These are phyloP conservation scores for Corythoichthys haematopterus DNA, from an alignment of 2,113 vertebrate species.

Conservation along the genomic window DNA sequence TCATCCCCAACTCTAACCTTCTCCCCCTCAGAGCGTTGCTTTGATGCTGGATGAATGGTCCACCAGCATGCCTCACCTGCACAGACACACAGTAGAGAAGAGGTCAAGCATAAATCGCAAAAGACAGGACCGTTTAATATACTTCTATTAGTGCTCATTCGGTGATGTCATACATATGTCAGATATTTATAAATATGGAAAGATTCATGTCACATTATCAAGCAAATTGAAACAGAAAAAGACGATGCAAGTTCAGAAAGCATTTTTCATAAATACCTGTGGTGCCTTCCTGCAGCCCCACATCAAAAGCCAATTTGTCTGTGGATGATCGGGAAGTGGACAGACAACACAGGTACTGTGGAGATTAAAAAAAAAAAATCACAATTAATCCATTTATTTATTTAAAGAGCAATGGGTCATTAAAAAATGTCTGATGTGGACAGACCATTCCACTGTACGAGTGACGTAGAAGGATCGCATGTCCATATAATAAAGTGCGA, in stretches of 20 bases:
- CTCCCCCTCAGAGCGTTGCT: conserved; percentile 81
- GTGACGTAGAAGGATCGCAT: conserved; percentile 89
- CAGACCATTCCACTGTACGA: conserved; percentile 95
- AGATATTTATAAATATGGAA: background rate
- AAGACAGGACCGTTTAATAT: background rate
- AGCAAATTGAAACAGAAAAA: background rate
- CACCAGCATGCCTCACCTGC: conserved; percentile 86
- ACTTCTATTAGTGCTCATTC: background rate
- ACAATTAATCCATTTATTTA: background rate
- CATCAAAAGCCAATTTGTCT: conserved; percentile 94
- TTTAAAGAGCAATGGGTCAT: background rate
- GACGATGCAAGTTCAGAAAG: background rate
- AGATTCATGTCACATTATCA: background rate
- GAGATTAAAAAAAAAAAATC: conserved; percentile 22
- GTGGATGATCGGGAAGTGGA: conserved; percentile 93
- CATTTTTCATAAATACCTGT: conserved; percentile 70
- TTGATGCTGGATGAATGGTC: conserved; percentile 76
- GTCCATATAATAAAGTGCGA: conserved; percentile 89
- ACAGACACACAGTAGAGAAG: conserved; percentile 15
- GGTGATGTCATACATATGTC: background rate
- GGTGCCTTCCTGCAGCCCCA: conserved; percentile 89
- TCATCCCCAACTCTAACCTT: conserved; percentile 95
- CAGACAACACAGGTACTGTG: conserved; percentile 89
- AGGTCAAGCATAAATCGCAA: background rate
- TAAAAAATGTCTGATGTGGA: conserved; percentile 5